Conservation (phyloP, 2,797 vertebrate species). For the Acrocephalus scirpaceus region DNA sequence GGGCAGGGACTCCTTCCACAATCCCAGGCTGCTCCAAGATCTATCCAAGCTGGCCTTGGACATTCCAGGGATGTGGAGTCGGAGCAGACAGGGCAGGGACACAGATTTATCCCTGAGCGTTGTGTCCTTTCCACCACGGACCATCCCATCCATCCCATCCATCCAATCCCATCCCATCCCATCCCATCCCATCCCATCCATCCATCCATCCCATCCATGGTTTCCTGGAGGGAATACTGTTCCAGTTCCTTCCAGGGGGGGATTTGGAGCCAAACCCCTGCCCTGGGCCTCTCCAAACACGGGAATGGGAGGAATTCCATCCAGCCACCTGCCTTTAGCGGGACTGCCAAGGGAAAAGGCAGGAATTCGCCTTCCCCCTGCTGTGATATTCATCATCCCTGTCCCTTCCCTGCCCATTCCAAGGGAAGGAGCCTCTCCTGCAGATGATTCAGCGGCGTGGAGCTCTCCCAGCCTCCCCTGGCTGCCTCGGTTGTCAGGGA, state of each 20-base stretch:
- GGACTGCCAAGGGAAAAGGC: neutral
- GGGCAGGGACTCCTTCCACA: neutral
- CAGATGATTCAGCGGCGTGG: neutral
- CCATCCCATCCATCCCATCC: too few relatives aligned
- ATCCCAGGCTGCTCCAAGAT: neutral
- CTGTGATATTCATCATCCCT: neutral
- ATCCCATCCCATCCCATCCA: too few relatives aligned
- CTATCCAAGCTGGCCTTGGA: neutral
- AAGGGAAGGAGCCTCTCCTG: neutral
- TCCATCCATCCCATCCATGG: neutral
- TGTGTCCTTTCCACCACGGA: neutral
- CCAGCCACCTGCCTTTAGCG: fast-evolving
- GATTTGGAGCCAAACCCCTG: neutral
- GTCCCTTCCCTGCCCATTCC: neutral
- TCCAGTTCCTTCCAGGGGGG: neutral
- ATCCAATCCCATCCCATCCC: too few relatives aligned
- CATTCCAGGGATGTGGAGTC: fast-evolving
- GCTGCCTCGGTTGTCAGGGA: neutral
- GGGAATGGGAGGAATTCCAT: fast-evolving
- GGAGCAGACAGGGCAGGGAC: neutral
- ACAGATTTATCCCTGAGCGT: fast-evolving
- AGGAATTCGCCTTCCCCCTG: neutral
- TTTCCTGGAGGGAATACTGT: neutral
- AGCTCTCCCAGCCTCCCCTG: slow-evolving; percentile 7
- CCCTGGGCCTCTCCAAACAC: neutral